Conservation (phyloP, 2,797 vertebrate species). For the Poecile montanus region DNA sequence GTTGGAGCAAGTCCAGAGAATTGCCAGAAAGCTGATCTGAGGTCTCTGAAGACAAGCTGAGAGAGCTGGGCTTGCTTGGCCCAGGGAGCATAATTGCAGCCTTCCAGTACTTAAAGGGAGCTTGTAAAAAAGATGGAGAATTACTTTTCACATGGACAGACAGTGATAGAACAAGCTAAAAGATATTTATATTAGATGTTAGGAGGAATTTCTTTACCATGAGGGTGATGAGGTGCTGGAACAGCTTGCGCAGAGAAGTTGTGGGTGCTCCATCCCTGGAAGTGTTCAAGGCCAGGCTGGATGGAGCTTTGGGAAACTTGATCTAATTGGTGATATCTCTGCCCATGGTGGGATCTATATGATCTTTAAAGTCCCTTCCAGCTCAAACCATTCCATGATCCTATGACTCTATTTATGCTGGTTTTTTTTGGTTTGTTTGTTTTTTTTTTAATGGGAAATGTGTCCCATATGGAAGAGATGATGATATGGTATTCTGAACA, state of each 20-base stretch:
- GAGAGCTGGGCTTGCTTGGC: fast-evolving
- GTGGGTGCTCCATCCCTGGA: neutral
- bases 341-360: neutral
- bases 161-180: neutral
- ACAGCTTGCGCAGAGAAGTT: neutral
- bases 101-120: neutral
- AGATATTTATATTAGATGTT: too few relatives aligned
- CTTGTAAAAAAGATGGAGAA: neutral
- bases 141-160: neutral
- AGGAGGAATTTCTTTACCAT: neutral
- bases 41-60: neutral
- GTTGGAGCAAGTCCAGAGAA: neutral
- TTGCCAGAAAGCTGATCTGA: neutral
- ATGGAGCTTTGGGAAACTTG: neutral
- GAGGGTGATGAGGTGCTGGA: neutral
- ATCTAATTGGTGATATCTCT: neutral
- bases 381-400: neutral
- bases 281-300: neutral
- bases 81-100: too few relatives aligned
- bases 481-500: neutral
- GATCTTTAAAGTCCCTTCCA: neutral
- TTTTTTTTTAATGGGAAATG: neutral
- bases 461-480: neutral
- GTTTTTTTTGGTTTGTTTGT: neutral
- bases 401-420: neutral